These are phyloP conservation scores for Phragmatobia fuliginosa DNA, from an alignment of 2,888 invertebrate genomes.

Conservation along the genomic window DNA sequence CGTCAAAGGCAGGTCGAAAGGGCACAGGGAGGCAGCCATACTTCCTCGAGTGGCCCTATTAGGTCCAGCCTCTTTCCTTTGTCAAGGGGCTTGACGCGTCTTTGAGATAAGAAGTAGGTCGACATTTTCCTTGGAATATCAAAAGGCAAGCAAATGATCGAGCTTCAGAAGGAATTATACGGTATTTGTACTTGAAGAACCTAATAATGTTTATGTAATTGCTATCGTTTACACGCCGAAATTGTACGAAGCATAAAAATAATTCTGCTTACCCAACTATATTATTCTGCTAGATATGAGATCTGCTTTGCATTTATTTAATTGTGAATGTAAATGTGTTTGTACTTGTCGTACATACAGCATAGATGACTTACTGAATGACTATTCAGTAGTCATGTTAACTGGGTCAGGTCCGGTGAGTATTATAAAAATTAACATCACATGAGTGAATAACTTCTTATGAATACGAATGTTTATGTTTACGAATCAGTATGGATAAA, in stretches of 20 bases:
- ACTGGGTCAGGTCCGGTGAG: not conserved
- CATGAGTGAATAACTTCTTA: too few relatives aligned
- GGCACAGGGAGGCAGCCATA: slow-evolving; percentile 64
- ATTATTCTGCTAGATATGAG: not conserved
- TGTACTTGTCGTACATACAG: not conserved
- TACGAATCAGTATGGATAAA: too few relatives aligned
- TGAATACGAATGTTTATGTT: too few relatives aligned
- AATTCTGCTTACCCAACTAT: not conserved
- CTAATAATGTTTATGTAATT: slow-evolving; percentile 47
- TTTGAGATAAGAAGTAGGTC: slow-evolving; percentile 83
- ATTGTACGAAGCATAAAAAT: not conserved
- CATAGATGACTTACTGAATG: too few relatives aligned
- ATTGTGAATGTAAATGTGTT: not conserved
- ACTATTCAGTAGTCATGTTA: not conserved
- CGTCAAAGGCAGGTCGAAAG: slow-evolving; percentile 67
- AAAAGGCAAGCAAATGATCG: slow-evolving; percentile 61
- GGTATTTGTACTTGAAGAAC: slow-evolving; percentile 38
- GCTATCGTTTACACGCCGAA: slow-evolving; percentile 3
- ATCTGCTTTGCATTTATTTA: not conserved
- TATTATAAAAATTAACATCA: not conserved
- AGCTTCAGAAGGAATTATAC: slow-evolving; percentile 38
- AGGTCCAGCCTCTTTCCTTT: slow-evolving; percentile 79
- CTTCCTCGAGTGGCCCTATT: slow-evolving; percentile 78
- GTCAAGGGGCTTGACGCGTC: slow-evolving; percentile 76
- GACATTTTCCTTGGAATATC: slow-evolving; percentile 72